Conservation (phyloP, 2,888 invertebrate species). For the Epirrhoe alternata region DNA sequence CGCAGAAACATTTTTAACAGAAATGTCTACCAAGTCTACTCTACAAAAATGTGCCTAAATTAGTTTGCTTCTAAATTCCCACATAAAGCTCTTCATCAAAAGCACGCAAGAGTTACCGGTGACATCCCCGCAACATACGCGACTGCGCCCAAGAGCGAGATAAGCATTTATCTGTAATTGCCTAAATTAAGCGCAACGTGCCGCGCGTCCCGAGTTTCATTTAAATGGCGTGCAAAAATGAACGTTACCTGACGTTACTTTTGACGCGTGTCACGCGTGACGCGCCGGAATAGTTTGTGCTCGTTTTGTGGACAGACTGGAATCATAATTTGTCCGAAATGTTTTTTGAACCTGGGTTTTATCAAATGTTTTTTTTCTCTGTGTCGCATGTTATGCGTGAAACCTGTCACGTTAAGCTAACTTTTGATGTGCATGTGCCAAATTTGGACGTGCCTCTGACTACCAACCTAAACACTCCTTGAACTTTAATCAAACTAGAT, state of each 20-base stretch:
- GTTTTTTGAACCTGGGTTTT: not conserved
- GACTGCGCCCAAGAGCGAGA: constrained; percentile 57
- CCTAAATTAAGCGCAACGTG: constrained; percentile 68
- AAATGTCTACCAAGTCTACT: no score
- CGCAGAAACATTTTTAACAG: no score
- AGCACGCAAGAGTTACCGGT: constrained; percentile 24
- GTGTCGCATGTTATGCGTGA: no score
- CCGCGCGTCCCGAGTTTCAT: constrained; percentile 69
- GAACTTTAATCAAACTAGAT: no score
- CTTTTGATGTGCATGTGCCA: no score
- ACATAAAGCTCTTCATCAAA: constrained; percentile 2
- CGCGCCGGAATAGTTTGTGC: constrained; percentile 43
- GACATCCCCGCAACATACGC: constrained; percentile 33
- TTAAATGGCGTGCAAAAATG: constrained; percentile 79
- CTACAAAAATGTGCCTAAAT: not conserved
- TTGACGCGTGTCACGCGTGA: constrained; percentile 57
- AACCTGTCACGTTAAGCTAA: no score
- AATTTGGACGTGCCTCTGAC: no score
- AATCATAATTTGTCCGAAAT: constrained; percentile 11
- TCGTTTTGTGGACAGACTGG: constrained; percentile 26
- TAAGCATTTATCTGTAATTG: constrained; percentile 72
- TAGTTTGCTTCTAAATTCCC: not conserved
- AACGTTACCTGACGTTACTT: constrained; percentile 70
- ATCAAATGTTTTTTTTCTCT: no score
- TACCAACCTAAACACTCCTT: no score